A percentile compares a stretch with the other conserved stretches of the same genome.
phyloP scores from a whole-genome alignment of 1,140 invertebrate species.

The Zaprionus gabonicus region DNA sequence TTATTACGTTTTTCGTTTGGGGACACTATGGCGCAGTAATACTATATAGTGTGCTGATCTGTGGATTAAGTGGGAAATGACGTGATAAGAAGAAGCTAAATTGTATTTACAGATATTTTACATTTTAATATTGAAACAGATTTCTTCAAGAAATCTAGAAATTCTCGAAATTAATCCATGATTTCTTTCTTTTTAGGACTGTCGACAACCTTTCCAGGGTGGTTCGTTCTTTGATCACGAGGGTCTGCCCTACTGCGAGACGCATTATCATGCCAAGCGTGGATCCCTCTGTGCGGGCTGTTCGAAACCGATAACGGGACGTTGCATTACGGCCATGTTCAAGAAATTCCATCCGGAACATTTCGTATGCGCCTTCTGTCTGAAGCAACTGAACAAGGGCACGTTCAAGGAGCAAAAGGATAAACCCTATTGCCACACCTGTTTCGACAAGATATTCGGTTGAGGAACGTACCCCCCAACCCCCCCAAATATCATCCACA shows the following conservation, averaged over 20 bases:
- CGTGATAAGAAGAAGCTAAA: not conserved
- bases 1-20: slow-evolving; percentile 22
- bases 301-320: slow-evolving; percentile 98
- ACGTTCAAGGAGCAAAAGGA: slow-evolving; percentile 99
- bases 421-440: slow-evolving; percentile 98
- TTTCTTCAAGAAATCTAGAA: not conserved
- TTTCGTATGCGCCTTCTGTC: slow-evolving; percentile 97
- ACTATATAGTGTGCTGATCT: slow-evolving; percentile 2
- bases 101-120: not conserved
- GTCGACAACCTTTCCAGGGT: slow-evolving; percentile 95
- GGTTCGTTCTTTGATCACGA: slow-evolving; percentile 98
- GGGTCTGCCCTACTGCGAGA: slow-evolving; percentile 98
- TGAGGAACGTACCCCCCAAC: slow-evolving; percentile 84
- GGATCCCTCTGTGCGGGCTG: slow-evolving; percentile 98
- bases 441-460: slow-evolving; percentile 98
- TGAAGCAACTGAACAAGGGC: slow-evolving; percentile 98
- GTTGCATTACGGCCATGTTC: slow-evolving; percentile 99
- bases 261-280: slow-evolving; percentile 98
- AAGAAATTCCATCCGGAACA: slow-evolving; percentile 99
- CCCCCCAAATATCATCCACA: not conserved
- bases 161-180: not conserved
- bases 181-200: slow-evolving; percentile 89
- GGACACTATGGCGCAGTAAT: slow-evolving; percentile 50
- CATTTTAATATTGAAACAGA: not conserved
- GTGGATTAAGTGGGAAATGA: not conserved